Evolutionary conservation across 2,113 vertebrate genomes (phyloP).

Genomic region (Xiphophorus hellerii): DNA sequence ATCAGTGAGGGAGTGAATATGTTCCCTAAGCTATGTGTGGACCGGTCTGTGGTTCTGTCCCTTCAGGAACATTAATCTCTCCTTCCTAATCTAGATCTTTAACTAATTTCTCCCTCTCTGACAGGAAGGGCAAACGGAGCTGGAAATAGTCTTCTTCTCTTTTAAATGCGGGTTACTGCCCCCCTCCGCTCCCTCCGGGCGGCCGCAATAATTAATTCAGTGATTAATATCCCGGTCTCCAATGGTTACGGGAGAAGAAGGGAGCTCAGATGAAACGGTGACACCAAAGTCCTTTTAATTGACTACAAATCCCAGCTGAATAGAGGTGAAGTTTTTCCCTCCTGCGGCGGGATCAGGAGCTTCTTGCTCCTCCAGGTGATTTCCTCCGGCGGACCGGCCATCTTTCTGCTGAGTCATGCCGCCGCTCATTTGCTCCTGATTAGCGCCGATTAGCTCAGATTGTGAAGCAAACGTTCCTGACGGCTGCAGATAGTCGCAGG

Average conservation of each 20-base stretch:
- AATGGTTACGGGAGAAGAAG: slow-evolving; percentile 41
- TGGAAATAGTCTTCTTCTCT: slow-evolving; percentile 25
- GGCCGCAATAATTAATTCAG: slow-evolving; percentile 71
- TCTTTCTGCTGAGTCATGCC: slow-evolving; percentile 41
- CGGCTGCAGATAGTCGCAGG: slow-evolving; percentile 29
- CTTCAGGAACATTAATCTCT: neutral
- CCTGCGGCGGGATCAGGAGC: slow-evolving; percentile 12
- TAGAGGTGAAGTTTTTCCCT: slow-evolving; percentile 11
- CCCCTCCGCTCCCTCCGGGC: slow-evolving; percentile 56
- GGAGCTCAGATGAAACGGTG: slow-evolving; percentile 56
- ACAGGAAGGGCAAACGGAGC: slow-evolving; percentile 18
- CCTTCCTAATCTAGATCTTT: neutral
- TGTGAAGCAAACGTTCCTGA: slow-evolving; percentile 37
- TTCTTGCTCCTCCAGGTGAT: slow-evolving; percentile 41
- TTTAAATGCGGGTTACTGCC: slow-evolving; percentile 65
- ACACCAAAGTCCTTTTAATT: slow-evolving; percentile 58
- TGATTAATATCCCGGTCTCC: slow-evolving; percentile 70
- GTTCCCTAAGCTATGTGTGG: neutral
- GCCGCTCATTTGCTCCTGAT: slow-evolving; percentile 43
- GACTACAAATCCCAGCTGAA: slow-evolving; percentile 54
- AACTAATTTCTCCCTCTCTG: slow-evolving; percentile 12
- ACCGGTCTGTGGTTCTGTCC: neutral
- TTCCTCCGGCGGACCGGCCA: slow-evolving; percentile 35
- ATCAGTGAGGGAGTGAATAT: neutral
- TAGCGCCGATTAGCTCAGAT: slow-evolving; percentile 51